Conservation (phyloP, 92 coral and sea anemone genomes). For the Blastomussa wellsi region DNA sequence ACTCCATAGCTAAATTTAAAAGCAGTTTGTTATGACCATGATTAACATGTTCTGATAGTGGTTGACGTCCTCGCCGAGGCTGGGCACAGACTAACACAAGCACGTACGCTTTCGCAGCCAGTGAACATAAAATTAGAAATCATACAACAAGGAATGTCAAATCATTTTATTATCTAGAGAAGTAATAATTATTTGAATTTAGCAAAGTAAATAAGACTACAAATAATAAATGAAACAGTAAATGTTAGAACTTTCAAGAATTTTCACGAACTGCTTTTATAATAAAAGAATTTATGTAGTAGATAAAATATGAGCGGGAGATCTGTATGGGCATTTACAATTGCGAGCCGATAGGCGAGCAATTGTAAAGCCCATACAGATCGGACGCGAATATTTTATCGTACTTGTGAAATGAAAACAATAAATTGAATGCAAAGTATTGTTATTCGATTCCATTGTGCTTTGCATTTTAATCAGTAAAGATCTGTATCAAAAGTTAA, state of each 20-base stretch:
- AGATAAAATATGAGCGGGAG: no score
- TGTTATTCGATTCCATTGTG: no score
- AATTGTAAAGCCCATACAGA: no score
- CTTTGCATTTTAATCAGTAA: no score
- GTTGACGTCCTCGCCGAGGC: constrained; percentile 18
- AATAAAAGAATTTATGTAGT: not conserved
- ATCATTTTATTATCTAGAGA: not conserved
- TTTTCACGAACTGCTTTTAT: not conserved
- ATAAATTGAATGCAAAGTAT: no score
- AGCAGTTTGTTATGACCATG: constrained; percentile 16
- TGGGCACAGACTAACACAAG: not conserved
- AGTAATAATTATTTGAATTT: not conserved
- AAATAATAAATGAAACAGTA: not conserved
- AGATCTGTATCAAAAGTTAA: no score
- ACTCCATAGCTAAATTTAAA: constrained; percentile 39
- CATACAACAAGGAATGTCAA: not conserved
- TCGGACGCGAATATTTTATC: no score
- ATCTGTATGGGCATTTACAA: no score
- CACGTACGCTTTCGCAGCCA: constrained; percentile 20
- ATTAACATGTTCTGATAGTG: constrained; percentile 12
- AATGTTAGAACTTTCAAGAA: not conserved
- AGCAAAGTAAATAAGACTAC: not conserved
- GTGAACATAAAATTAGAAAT: not conserved
- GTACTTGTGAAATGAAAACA: no score
- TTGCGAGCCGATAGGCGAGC: no score